Conservation (phyloP, 2,888 invertebrate species). For the Chaetogeoica ovagalla region DNA sequence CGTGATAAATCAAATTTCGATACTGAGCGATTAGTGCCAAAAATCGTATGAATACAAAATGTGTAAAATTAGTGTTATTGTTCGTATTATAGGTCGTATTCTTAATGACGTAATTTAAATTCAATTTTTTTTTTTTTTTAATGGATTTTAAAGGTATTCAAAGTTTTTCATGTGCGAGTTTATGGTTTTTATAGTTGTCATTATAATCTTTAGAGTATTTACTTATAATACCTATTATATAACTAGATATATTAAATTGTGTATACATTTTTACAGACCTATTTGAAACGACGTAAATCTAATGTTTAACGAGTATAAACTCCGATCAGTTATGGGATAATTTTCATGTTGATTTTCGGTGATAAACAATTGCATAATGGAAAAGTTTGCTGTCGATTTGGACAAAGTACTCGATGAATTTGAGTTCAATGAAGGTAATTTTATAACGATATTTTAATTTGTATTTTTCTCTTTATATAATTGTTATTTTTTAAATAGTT, state of each 20-base stretch:
- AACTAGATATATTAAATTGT: background rate
- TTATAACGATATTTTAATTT: background rate
- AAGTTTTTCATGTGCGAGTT: background rate
- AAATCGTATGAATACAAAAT: constrained; percentile 19
- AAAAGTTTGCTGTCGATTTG: constrained; percentile 72
- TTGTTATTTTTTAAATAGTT: background rate
- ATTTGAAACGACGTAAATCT: background rate
- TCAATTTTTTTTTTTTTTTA: background rate
- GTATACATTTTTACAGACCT: background rate
- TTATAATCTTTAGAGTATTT: background rate
- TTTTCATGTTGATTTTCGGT: background rate
- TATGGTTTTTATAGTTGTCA: too few relatives aligned
- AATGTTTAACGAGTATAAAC: background rate
- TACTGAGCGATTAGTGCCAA: constrained; percentile 18
- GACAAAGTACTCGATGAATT: constrained; percentile 84
- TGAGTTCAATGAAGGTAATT: constrained; percentile 71
- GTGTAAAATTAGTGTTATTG: background rate
- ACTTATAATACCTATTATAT: too few relatives aligned
- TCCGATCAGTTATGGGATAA: constrained; percentile 25
- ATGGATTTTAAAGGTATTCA: background rate
- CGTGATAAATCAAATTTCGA: constrained; percentile 11
- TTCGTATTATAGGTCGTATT: background rate
- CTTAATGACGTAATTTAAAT: constrained; percentile 26
- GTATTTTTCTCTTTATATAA: background rate
- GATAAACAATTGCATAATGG: constrained; percentile 60